Conservation (phyloP, 1,140 invertebrate species). For the Zaprionus davidi region DNA sequence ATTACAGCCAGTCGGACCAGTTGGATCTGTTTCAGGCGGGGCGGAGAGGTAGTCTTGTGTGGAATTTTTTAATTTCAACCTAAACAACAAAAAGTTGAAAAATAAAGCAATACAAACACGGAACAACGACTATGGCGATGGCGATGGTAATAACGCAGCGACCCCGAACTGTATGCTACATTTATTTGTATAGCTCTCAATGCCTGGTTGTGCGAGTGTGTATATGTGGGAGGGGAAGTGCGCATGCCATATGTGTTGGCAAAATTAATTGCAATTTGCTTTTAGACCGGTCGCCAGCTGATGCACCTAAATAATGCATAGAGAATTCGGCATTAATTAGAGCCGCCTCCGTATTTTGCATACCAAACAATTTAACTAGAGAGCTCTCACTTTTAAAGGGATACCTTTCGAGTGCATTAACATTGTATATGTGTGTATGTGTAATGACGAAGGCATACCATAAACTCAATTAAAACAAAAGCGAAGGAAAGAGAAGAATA, state of each 20-base stretch:
- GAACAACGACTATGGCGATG: slow-evolving; percentile 14
- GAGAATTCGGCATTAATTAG: slow-evolving; percentile 60
- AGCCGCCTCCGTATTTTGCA: slow-evolving; percentile 49
- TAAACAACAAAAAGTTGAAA: slow-evolving; percentile 19
- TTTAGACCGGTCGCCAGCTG: slow-evolving; percentile 41
- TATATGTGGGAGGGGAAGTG: slow-evolving; percentile 3
- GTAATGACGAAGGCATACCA: background rate
- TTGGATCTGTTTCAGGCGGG: background rate
- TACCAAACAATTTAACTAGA: slow-evolving; percentile 27
- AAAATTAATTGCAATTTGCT: slow-evolving; percentile 72
- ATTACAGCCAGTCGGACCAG: slow-evolving; percentile 39
- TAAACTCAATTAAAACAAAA: slow-evolving; percentile 20
- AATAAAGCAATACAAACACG: slow-evolving; percentile 6
- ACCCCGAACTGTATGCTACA: slow-evolving; percentile 44
- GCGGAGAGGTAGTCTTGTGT: slow-evolving; percentile 41
- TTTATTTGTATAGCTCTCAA: slow-evolving; percentile 11
- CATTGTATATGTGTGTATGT: background rate
- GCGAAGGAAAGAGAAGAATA: background rate
- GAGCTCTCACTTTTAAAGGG: slow-evolving; percentile 1
- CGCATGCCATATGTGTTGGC: slow-evolving; percentile 15
- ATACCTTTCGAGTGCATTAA: background rate
- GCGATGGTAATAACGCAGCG: slow-evolving; percentile 9
- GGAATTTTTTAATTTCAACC: slow-evolving; percentile 79
- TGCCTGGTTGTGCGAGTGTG: background rate
- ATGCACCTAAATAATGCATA: slow-evolving; percentile 62